Conservation (phyloP, 2,888 invertebrate genomes). For the Nezara viridula region DNA sequence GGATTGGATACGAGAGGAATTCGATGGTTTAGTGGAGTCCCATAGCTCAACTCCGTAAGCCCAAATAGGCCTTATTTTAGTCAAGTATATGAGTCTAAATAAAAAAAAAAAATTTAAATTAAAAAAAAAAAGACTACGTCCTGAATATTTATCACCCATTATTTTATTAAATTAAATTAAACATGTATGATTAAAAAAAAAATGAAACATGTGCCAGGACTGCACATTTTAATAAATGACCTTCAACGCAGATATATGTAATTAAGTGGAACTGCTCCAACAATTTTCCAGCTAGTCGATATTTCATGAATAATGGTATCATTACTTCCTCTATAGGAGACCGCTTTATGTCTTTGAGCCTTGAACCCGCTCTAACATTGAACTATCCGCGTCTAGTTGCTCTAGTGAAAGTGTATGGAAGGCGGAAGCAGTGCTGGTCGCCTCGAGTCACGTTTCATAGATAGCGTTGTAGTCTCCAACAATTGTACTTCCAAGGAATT, state of each 20-base stretch:
- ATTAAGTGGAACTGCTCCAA: not conserved
- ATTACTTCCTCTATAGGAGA: not conserved
- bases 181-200: too few relatives aligned
- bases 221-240: not conserved
- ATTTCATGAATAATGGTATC: not conserved
- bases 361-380: not conserved
- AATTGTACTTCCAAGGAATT: not conserved
- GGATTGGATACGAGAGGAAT: too few relatives aligned
- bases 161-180: too few relatives aligned
- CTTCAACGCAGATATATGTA: not conserved
- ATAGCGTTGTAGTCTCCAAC: not conserved
- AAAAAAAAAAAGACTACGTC: too few relatives aligned
- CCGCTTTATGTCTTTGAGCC: not conserved
- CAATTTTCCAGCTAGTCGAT: not conserved
- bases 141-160: too few relatives aligned
- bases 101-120: too few relatives aligned
- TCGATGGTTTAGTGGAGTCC: too few relatives aligned
- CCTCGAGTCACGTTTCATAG: conserved; percentile 9
- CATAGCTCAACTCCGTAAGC: too few relatives aligned
- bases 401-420: not conserved
- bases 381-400: conserved; percentile 2
- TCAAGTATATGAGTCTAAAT: too few relatives aligned
- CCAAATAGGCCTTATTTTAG: too few relatives aligned
- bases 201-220: not conserved
- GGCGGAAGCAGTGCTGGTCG: not conserved